These are phyloP conservation scores for Euphydryas editha DNA, from an alignment of 2,888 invertebrate species.

Conservation along the genomic window DNA sequence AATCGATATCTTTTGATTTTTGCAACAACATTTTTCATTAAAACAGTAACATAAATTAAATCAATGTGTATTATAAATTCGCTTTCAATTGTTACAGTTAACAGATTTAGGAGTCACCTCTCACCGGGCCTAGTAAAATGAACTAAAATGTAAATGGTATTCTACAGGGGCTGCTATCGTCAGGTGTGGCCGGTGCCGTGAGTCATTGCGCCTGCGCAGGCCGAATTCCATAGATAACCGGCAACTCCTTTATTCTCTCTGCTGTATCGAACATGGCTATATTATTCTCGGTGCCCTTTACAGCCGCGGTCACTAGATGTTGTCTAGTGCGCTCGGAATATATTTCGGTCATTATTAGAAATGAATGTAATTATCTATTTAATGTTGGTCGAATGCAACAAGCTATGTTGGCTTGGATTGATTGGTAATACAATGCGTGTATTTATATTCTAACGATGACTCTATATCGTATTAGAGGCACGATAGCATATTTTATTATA, in stretches of 20 bases:
- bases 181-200: slow-evolving; percentile 78
- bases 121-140: slow-evolving; percentile 46
- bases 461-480: slow-evolving; percentile 27
- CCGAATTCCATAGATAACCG: slow-evolving; percentile 78
- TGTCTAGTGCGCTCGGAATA: slow-evolving; percentile 46
- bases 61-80: slow-evolving; percentile 31
- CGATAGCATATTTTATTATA: slow-evolving; percentile 16
- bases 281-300: slow-evolving; percentile 74
- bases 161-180: slow-evolving; percentile 69
- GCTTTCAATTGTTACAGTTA: slow-evolving; percentile 40
- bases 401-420: slow-evolving; percentile 31
- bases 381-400: slow-evolving; percentile 38
- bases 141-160: slow-evolving; percentile 60
- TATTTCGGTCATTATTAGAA: slow-evolving; percentile 49
- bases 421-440: slow-evolving; percentile 31
- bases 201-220: slow-evolving; percentile 66
- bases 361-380: slow-evolving; percentile 45
- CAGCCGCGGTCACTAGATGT: slow-evolving; percentile 52
- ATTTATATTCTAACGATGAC: slow-evolving; percentile 30
- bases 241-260: slow-evolving; percentile 68
- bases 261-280: slow-evolving; percentile 63
- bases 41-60: slow-evolving; percentile 22
- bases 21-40: slow-evolving; percentile 6
- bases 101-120: slow-evolving; percentile 42
- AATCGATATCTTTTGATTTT: no score